Evolutionary conservation across 2,797 vertebrate genomes (phyloP).

Genomic region (Malurus leucopterus): DNA sequence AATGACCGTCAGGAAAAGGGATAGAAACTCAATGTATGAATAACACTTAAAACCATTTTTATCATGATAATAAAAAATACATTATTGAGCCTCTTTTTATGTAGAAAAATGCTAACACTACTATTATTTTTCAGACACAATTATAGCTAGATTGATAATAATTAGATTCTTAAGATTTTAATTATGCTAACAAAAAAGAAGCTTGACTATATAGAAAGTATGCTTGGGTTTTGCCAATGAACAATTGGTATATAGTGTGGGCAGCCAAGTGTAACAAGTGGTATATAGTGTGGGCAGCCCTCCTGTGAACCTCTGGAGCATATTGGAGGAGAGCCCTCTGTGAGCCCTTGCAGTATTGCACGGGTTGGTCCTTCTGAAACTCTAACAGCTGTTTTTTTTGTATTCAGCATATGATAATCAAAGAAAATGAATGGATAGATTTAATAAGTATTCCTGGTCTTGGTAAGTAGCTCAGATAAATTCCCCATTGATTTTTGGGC

Average conservation of each 20-base stretch:
- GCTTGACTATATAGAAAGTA: not conserved
- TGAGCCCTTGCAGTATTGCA: not conserved
- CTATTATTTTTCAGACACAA: not conserved
- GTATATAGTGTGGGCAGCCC: not conserved
- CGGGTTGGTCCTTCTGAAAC: not conserved
- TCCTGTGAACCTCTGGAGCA: not conserved
- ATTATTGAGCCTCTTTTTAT: not conserved
- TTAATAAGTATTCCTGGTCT: not conserved
- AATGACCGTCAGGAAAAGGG: not conserved
- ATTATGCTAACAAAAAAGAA: not conserved
- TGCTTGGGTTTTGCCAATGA: not conserved
- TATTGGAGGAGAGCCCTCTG: not conserved
- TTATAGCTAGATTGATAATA: not conserved
- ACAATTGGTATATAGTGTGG: not conserved
- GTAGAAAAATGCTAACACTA: not conserved
- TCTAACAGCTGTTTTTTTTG: not conserved
- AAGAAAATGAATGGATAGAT: not conserved
- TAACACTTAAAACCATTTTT: not conserved
- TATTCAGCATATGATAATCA: rapidly evolving
- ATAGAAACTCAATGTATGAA: not conserved
- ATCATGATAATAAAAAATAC: not conserved
- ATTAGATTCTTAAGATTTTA: not conserved
- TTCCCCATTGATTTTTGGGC: not conserved
- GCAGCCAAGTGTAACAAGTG: not conserved
- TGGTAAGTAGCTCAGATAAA: not conserved